Conservation (phyloP, 2,797 vertebrate genomes). For the Anisognathus igniventris region DNA sequence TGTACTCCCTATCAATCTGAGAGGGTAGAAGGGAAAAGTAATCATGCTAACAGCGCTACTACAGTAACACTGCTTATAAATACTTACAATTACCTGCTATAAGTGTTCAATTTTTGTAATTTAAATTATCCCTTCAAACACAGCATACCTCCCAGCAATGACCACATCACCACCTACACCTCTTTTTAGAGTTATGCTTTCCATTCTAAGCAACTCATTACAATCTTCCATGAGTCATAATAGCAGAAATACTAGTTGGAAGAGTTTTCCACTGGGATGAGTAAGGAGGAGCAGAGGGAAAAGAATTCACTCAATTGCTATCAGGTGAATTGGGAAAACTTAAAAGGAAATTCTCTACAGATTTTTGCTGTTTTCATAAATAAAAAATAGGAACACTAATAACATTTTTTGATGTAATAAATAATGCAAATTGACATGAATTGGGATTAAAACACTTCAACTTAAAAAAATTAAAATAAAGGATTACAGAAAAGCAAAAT, state of each 20-base stretch:
- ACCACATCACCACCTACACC: neutral
- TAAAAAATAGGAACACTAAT: neutral
- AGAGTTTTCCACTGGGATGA: neutral
- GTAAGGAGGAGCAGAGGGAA: neutral
- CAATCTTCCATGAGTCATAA: neutral
- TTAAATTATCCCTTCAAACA: neutral
- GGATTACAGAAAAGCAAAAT: neutral
- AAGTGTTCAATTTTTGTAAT: neutral
- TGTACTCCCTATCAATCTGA: neutral
- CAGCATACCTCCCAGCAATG: neutral
- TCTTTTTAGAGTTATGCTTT: neutral
- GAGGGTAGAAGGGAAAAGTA: neutral
- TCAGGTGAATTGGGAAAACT: neutral
- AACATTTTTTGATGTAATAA: neutral
- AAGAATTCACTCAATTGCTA: neutral
- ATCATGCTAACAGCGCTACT: neutral
- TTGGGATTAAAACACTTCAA: neutral
- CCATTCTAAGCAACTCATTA: neutral
- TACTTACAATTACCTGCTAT: neutral
- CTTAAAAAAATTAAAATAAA: neutral
- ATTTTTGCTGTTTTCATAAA: neutral
- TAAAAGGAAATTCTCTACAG: neutral
- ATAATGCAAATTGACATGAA: neutral
- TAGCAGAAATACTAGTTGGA: neutral
- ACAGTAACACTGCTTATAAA: neutral